Evolutionary conservation across 2,113 vertebrate genomes (phyloP), one percentile per base, ranked within the genome.

Genomic region (Taxidea taxus): DNA sequence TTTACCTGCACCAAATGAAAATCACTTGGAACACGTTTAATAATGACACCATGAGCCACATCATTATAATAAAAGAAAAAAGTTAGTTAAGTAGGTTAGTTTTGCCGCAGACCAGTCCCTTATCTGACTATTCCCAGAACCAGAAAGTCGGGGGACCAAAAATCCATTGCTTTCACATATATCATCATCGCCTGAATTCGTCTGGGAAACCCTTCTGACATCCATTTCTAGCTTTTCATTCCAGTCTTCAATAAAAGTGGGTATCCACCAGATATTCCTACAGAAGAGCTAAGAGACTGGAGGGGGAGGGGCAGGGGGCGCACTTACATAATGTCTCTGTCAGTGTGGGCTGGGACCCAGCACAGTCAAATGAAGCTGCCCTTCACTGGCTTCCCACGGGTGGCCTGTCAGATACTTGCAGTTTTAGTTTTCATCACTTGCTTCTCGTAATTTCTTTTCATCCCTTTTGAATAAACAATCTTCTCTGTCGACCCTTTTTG

Each of bases 381-480:
- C 8, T 39, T 94, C 66, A 29, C 49, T 39, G 23, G 23, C 37
- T 86, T 89, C 64, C 44, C 20, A 39, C 20, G 14, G 64, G 29
- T n/a, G 21, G n/a, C 20, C 78, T 60, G 44, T 51, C 74, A 72
- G 83, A 42, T 29, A 13, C 16, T n/a, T 18, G 10, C 47, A 51
- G 15, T 29, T 70, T 87, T 91, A 68, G 91, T 93, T 93, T 89
- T 86, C 42, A 89, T 88, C 27, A 16, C 31, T 94, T 91, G 80
- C 39, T 93, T 84, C 54, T 42, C 47, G 6, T 68, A 34, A 47
- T 75, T 95, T 95, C 83, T 97, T 94, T 88, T 86, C 62, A 95
- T 94, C 83, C 58, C 80, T 90, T 93, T 95, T 72, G 42, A 91
- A 95, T 91, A 96, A 96, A 56, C 51, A n/a, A 54, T 80, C 72